Evolutionary conservation across 2,113 vertebrate species (phyloP), one percentile per base, ranked within the genome.

Genomic region (Hystrix cristata): DNA sequence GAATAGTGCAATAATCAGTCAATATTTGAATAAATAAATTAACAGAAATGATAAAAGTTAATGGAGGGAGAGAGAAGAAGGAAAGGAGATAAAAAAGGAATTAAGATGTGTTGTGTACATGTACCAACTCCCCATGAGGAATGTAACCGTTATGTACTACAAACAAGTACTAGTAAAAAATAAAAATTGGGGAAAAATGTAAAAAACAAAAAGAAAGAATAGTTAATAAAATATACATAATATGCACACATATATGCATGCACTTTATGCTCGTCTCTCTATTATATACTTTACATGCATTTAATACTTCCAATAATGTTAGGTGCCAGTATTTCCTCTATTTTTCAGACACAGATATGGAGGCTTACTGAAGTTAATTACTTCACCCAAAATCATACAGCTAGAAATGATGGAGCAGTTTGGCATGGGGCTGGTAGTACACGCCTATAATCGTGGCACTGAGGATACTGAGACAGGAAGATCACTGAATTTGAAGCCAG

Each of bases 341-440:
- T 78, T 87, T 95, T 92, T 94, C 74, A 94, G 29, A 71, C 65
- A 60, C 11, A 48, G 76, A 96, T 89, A 84, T 59, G 55, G 46
- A 64, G 31, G 5, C 55, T 78, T 64, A 38, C 5, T 76, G 15
- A 92, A n/a, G 64, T 78, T 81, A 89, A 78, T 43, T 86, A 90
- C 6, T 92, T 71, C 71, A 38, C 64, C 18, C 23, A 79, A 94
- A 65, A 83, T 78, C 38, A 62, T 65, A 79, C 18, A 59, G 53
- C 25, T 51, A 23, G 60, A 78, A 84, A 96, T n/a, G 7, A 90
- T 51, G 62, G 27, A 72, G 38, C 21, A 81, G 60, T 71, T 27
- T 46, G 12, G 23, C 72, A 74, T 48, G 72, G 72, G 72, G 23
- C 43, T 48, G 43, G 43, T 5, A 74, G 72, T 53, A 29, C 27